Evolutionary conservation across 2,888 invertebrate species (phyloP), one percentile per base, ranked within the genome.

Genomic region (Drosophila rellima): DNA sequence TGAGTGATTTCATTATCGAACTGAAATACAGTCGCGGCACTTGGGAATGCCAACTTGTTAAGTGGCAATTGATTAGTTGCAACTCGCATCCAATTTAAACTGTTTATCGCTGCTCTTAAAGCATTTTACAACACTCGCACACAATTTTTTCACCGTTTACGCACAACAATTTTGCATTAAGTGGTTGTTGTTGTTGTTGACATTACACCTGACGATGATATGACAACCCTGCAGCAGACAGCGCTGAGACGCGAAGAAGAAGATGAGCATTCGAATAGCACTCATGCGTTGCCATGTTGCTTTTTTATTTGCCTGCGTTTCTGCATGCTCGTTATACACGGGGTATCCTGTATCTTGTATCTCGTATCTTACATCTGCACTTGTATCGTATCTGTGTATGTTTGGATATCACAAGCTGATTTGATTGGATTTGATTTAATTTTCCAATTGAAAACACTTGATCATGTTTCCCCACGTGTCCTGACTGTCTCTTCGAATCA

Each of bases 381-480:
- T 18, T 64, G 52, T 60, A n/a, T n/a, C n/a, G 39, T 62, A 20
- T 72, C 61, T 65, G 29, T 51, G 20, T 39, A 20, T 39, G 48
- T 44, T 42, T 68, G 54, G 51, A 61, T 80, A 86, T 80, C 80
- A 83, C 69, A 79, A 79, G 72, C 75, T 88, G 85, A 85, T 89
- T 89, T 86, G 89, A 86, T 86, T 86, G 89, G 75, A 80, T 88
- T 85, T 89, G 91, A 90, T 90, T 90, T 89, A 88, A 90, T 91
- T 90, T 90, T 88, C 91, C 90, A 85, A 89, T 82, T 88, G 91
- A 89, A 88, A 86, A 87, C 80, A 86, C 82, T 89, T 88, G 82
- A 73, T 85, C 87, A 82, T 74, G 76, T 81, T 82, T 60, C 74
- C 23, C 47, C 15, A 44, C 42, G 40, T 60, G 33, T 23, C 11